A percentile compares a stretch with the other conserved stretches of the same genome.
These are phyloP conservation scores for Nymphalis c-album DNA, from an alignment of 2,888 invertebrate species.

Conservation along the genomic window DNA sequence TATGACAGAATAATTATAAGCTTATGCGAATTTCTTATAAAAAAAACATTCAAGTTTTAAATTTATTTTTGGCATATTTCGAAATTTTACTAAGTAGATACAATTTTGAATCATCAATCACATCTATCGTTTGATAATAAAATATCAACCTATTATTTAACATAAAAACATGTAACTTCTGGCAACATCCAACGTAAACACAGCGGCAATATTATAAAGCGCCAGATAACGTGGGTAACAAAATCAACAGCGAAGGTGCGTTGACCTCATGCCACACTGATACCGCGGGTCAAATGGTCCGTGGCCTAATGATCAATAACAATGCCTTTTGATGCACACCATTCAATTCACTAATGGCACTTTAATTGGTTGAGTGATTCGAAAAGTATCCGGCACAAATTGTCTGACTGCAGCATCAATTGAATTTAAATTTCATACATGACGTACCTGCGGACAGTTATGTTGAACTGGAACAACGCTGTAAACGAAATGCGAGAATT, in stretches of 20 bases:
- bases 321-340: slow-evolving; percentile 67
- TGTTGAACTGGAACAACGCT: slow-evolving; percentile 20
- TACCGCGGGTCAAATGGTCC: slow-evolving; percentile 65
- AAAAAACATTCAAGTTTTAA: no score
- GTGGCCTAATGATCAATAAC: slow-evolving; percentile 62
- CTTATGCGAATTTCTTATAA: no score
- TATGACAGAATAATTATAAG: no score
- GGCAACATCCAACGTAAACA: slow-evolving; percentile 29
- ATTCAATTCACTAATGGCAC: slow-evolving; percentile 76
- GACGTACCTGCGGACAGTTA: slow-evolving; percentile 28
- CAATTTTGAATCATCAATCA: not conserved
- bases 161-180: not conserved
- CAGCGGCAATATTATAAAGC: slow-evolving; percentile 36
- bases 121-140: not conserved
- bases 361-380: slow-evolving; percentile 75
- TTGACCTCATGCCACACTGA: slow-evolving; percentile 52
- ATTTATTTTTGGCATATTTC: no score
- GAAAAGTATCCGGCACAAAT: slow-evolving; percentile 49
- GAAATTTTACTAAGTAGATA: no score
- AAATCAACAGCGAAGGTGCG: slow-evolving; percentile 56
- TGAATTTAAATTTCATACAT: slow-evolving; percentile 38
- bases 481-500: not conserved
- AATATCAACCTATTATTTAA: not conserved
- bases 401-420: slow-evolving; percentile 43
- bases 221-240: slow-evolving; percentile 42